These are phyloP conservation scores for Magallana gigas DNA, from an alignment of 1,140 invertebrate genomes.

Conservation along the genomic window DNA sequence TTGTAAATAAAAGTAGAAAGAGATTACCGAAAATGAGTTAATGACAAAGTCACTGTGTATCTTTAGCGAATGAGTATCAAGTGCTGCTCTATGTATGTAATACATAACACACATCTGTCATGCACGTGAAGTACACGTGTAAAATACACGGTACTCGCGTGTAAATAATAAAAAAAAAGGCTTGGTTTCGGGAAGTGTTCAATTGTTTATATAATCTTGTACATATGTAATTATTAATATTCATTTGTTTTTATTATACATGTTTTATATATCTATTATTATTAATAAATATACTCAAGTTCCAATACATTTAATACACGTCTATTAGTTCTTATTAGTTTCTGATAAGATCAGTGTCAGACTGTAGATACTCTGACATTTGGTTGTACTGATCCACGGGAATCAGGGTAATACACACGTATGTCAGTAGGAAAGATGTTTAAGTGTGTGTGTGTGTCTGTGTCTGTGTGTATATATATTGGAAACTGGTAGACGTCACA, in stretches of 20 bases:
- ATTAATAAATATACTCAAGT: slow-evolving; percentile 28
- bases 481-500: no score
- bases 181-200: slow-evolving; percentile 17
- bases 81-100: background rate
- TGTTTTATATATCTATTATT: slow-evolving; percentile 29
- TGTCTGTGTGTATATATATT: no score
- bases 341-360: no score
- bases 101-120: background rate
- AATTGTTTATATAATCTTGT: background rate
- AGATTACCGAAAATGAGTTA: background rate
- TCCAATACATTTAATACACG: background rate
- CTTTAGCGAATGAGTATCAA: background rate
- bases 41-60: background rate
- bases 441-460: no score
- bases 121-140: background rate
- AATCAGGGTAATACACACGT: no score
- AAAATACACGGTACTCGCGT: background rate
- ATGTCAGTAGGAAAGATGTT: no score
- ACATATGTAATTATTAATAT: slow-evolving; percentile 21
- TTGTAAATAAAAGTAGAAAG: no score
- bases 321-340: background rate
- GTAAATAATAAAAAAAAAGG: background rate
- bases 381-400: no score
- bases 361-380: no score
- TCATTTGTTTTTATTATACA: slow-evolving; percentile 34